Evolutionary conservation across 1,140 invertebrate genomes (phyloP).

Genomic region (Watersipora subatra): DNA sequence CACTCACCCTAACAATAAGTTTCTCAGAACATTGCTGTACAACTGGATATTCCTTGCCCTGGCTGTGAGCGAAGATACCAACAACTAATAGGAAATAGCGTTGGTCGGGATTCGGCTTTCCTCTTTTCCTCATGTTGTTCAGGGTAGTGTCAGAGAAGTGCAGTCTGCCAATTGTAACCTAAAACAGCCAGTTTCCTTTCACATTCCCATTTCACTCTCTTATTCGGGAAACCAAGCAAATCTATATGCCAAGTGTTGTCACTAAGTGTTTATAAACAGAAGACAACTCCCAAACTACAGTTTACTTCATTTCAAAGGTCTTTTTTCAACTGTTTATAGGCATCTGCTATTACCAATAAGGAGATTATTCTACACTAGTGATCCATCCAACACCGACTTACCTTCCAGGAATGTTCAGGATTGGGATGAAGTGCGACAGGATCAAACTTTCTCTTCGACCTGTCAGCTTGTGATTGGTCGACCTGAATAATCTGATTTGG

Average conservation of each 20-base stretch:
- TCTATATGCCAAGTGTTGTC: too few species aligned
- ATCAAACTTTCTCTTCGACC: conserved; percentile 92
- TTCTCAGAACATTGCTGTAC: conserved; percentile 79
- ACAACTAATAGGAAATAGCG: conserved; percentile 85
- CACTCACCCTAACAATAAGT: conserved; percentile 79
- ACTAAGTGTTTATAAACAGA: too few species aligned
- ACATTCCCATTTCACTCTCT: too few species aligned
- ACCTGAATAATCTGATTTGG: conserved; percentile 84
- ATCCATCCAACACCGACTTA: too few species aligned
- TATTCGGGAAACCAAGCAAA: too few species aligned
- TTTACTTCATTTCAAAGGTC: too few species aligned
- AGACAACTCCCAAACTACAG: too few species aligned
- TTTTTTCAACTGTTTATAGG: too few species aligned
- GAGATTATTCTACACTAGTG: too few species aligned
- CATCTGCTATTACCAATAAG: too few species aligned
- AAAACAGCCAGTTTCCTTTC: conserved; percentile 39
- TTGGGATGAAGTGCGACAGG: conserved; percentile 41
- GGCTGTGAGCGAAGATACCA: conserved; percentile 73
- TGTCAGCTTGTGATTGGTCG: conserved; percentile 92
- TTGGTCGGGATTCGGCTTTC: conserved; percentile 95
- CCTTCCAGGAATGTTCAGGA: conserved; percentile 5
- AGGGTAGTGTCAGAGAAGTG: conserved; percentile 97
- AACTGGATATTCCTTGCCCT: conserved; percentile 43
- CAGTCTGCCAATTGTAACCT: conserved; percentile 78
- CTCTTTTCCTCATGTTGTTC: conserved; percentile 97